Evolutionary conservation across 2,113 vertebrate species (phyloP).

Genomic region (Laticauda colubrina): DNA sequence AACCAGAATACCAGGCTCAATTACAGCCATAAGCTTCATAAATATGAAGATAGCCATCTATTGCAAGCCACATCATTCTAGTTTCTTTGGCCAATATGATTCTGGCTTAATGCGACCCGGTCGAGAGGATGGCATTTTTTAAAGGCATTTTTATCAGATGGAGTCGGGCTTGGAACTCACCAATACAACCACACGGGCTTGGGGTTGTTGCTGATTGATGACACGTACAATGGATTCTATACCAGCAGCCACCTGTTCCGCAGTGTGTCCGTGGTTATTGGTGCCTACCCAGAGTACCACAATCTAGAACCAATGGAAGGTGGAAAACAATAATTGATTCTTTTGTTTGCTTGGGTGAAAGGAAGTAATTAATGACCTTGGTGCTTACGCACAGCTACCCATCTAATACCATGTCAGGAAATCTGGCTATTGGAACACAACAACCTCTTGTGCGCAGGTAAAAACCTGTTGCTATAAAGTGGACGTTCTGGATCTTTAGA

Average conservation of each 20-base stretch:
- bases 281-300: slow-evolving; percentile 91
- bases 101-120: background rate
- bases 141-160: background rate
- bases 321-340: too few relatives aligned
- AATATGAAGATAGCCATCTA: background rate
- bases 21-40: background rate
- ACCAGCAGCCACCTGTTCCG: slow-evolving; percentile 82
- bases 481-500: background rate
- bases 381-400: background rate
- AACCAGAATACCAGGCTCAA: background rate
- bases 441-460: background rate
- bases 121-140: background rate
- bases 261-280: slow-evolving; percentile 83
- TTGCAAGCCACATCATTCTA: background rate
- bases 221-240: slow-evolving; percentile 81
- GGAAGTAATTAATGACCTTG: background rate
- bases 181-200: slow-evolving; percentile 79
- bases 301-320: slow-evolving; percentile 66
- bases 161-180: slow-evolving; percentile 61
- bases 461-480: background rate
- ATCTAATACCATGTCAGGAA: background rate
- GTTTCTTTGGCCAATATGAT: background rate
- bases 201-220: slow-evolving; percentile 80
- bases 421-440: background rate
- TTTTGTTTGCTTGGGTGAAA: background rate